Evolutionary conservation across 2,113 vertebrate genomes (phyloP).

Genomic region (Typhlomys cinereus): DNA sequence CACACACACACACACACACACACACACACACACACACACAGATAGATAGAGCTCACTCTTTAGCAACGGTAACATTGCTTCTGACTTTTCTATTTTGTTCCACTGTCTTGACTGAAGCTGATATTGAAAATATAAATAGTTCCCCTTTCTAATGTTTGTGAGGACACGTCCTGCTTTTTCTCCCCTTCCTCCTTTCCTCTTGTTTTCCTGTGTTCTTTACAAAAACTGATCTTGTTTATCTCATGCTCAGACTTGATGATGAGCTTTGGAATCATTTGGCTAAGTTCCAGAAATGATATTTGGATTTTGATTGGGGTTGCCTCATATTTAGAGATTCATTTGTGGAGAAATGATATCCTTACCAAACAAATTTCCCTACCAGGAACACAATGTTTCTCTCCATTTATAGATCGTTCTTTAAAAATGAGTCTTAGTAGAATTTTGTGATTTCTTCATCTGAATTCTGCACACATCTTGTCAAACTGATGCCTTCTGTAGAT

Average conservation of each 20-base stretch:
- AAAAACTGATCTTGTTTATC: neutral
- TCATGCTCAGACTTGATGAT: neutral
- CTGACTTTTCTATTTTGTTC: neutral
- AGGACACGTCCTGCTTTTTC: neutral
- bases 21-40: no score
- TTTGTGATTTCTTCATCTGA: neutral
- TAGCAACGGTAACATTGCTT: neutral
- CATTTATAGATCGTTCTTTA: slow-evolving; percentile 10
- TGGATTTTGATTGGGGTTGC: slow-evolving; percentile 26
- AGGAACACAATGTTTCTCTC: slow-evolving; percentile 28
- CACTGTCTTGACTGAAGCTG: neutral
- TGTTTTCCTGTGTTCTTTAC: neutral
- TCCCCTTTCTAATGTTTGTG: neutral
- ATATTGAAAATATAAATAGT: neutral
- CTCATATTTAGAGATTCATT: slow-evolving; percentile 55
- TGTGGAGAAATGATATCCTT: slow-evolving; percentile 51
- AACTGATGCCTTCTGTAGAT: neutral
- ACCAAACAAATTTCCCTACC: slow-evolving; percentile 2
- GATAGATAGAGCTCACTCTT: neutral
- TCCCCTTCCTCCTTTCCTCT: neutral
- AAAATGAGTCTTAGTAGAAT: neutral
- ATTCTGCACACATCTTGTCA: neutral
- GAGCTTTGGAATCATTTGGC: slow-evolving; percentile 4
- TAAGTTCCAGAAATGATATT: slow-evolving; percentile 19
- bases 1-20: no score